phyloP scores from a whole-genome alignment of 2,113 vertebrate genomes.

The Sapajus apella region DNA sequence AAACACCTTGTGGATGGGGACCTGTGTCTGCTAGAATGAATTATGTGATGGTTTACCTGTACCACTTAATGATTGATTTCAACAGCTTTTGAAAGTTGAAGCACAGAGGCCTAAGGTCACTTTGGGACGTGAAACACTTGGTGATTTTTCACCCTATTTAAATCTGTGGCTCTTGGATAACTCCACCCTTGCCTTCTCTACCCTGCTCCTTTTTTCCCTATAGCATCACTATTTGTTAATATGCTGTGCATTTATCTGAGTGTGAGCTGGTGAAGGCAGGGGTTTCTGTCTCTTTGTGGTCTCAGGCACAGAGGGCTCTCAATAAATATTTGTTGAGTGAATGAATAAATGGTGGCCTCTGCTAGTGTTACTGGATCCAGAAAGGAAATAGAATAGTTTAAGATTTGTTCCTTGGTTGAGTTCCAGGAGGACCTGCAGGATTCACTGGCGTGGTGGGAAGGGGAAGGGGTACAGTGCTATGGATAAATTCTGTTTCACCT shows the following conservation, averaged over 20 bases:
- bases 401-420: neutral
- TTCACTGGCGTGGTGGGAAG: neutral
- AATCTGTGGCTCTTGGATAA: neutral
- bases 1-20: neutral
- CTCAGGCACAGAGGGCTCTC: neutral
- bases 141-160: neutral
- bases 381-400: neutral
- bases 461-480: neutral
- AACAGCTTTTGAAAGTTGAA: neutral
- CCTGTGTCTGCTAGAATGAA: neutral
- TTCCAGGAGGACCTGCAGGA: neutral
- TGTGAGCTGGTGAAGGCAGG: neutral
- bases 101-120: neutral
- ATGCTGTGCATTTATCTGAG: neutral
- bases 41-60: accelerated
- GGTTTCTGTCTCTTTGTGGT: neutral
- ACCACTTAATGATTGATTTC: neutral
- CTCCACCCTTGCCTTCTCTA: accelerated
- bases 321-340: neutral
- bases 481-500: slow-evolving; percentile 41
- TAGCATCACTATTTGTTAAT: neutral
- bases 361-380: neutral
- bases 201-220: accelerated
- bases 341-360: neutral
- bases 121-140: neutral